Conservation (phyloP, 2,888 invertebrate species). For the Nomada fucata region DNA sequence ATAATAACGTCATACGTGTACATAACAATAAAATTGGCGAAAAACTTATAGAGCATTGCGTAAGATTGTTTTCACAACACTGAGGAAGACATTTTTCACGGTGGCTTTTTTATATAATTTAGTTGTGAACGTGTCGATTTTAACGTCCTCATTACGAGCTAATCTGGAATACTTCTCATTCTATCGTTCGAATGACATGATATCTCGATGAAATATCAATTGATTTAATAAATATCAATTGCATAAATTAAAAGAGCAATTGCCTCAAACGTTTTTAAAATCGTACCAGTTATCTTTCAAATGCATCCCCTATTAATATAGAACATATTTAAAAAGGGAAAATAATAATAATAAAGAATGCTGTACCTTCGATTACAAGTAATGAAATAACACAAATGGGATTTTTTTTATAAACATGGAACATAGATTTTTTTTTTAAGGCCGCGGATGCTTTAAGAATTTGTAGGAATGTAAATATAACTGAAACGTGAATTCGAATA, state of each 20-base stretch:
- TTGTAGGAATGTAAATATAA: not conserved
- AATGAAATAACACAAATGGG: not conserved
- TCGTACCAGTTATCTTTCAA: not conserved
- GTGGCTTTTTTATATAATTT: not conserved
- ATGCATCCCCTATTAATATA: not conserved
- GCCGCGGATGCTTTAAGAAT: not conserved
- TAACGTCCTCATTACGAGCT: conserved; percentile 16
- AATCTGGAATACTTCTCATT: conserved; percentile 3
- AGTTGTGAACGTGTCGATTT: not conserved
- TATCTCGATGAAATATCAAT: not conserved
- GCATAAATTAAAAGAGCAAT: not conserved
- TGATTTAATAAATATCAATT: not conserved
- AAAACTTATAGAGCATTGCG: not conserved
- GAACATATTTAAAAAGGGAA: not conserved
- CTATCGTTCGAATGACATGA: conserved; percentile 16
- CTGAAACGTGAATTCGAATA: not conserved
- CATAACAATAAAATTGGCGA: not conserved
- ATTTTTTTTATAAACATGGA: not conserved
- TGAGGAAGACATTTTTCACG: too few species aligned
- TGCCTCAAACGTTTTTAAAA: not conserved
- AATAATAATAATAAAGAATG: too few species aligned
- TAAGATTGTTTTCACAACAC: too few species aligned
- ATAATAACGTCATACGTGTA: not conserved
- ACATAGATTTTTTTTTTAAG: not conserved
- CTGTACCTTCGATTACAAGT: too few species aligned